Conservation (phyloP, 2,113 vertebrate genomes). For the Megaceryle torquata region DNA sequence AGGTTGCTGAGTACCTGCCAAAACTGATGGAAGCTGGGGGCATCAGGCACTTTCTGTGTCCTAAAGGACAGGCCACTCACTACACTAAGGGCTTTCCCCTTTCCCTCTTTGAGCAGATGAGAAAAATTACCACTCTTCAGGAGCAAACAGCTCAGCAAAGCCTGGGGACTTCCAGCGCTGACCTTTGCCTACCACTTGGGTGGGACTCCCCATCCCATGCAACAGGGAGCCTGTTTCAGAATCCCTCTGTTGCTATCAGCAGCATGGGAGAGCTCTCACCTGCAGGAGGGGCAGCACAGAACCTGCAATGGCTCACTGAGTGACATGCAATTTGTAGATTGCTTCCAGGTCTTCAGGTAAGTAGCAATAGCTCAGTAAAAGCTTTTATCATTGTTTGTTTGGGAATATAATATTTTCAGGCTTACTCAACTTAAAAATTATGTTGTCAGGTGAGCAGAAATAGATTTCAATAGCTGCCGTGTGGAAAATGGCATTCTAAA, state of each 20-base stretch:
- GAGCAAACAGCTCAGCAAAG: neutral
- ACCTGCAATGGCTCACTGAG: neutral
- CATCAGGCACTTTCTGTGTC: neutral
- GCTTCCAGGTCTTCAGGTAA: neutral
- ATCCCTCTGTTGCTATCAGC: fast-evolving
- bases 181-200: neutral
- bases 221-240: neutral
- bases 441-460: neutral
- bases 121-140: neutral
- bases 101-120: neutral
- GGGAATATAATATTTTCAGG: neutral
- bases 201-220: fast-evolving
- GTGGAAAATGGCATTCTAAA: neutral
- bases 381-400: neutral
- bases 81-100: neutral
- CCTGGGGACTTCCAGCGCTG: fast-evolving
- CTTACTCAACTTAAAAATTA: neutral
- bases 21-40: fast-evolving
- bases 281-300: neutral
- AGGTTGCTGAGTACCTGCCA: neutral
- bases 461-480: neutral
- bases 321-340: neutral
- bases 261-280: neutral
- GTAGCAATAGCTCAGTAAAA: neutral
- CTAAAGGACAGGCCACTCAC: neutral